Base-by-base conservation (phyloP, 1,140 invertebrate species). In the Drosophila nasuta region DNA sequence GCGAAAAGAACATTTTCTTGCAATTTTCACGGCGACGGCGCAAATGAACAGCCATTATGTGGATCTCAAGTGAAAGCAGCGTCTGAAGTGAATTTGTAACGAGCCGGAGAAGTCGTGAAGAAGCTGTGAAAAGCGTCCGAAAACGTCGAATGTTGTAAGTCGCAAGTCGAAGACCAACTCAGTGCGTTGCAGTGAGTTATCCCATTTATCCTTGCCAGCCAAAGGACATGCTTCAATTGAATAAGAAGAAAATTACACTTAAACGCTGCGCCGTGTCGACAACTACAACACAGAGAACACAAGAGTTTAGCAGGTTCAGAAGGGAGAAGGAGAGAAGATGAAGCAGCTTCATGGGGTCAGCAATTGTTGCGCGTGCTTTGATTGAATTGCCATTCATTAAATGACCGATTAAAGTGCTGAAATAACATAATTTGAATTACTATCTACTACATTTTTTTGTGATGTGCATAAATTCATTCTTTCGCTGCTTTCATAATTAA, bases 161-260 rank as follows among this genome's bases (percentile, higher is more conserved):
- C 35, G 35, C 7, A 38, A 25, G 30, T 56, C 68, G 56, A 64
- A 45, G 59, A 46, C 65, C 30, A 66, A 70, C 73, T 72, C 77
- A 85, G 83, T 89, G 83, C 83, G 28, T 45, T 81, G 85, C 83
- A 75, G 52, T 88, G 85, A 89, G 74, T 73, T 64, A 48, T 63
- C 11, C 30, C 59, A 57, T 5, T 20, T 80, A 73, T 75, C 77
- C 85, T 81, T 46, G 66, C 60, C 48, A 56, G 20, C 5, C 81
- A 80, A 89, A 89, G 85, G 81, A 89, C 85, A 89, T 89, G 85
- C 85, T 89, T 89, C 85, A 89, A 89, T 89, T 74, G 81, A 89
- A 85, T 89, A 89, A 89, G 85, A 77, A 89, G 85, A 89, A 89
- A 89, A 89, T 89, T 89, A 89, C 78, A 89, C 85, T 89, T 89